phyloP scores from a whole-genome alignment of 2,113 vertebrate genomes.

The Chaenocephalus aceratus region DNA sequence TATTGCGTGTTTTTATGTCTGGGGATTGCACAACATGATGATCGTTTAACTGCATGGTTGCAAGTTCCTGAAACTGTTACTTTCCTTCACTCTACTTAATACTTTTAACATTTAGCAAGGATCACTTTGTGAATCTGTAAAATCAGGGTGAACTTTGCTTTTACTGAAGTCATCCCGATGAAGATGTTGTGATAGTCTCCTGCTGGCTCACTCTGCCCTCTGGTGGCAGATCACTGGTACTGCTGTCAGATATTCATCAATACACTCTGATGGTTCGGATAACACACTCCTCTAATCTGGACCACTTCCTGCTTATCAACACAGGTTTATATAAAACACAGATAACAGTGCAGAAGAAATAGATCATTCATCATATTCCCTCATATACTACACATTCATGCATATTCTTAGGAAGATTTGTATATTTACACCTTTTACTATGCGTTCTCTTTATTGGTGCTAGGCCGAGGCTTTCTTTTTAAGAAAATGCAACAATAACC shows the following conservation, averaged over 20 bases:
- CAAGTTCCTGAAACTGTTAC: too few species aligned
- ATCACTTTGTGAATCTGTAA: too few species aligned
- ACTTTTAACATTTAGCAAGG: too few species aligned
- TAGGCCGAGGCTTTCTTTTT: too few species aligned
- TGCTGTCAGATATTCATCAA: conserved; percentile 7
- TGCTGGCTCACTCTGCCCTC: conserved; percentile 34
- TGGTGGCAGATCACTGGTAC: conserved; percentile 22
- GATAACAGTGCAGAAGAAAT: too few species aligned
- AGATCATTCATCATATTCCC: not conserved
- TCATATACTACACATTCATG: too few species aligned
- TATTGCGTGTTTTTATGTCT: too few species aligned
- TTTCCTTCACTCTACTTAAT: not conserved
- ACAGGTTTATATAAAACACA: not conserved
- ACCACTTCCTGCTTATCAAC: not conserved
- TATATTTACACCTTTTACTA: not conserved
- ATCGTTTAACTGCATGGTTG: too few species aligned
- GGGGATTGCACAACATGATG: too few species aligned
- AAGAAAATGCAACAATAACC: too few species aligned
- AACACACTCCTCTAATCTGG: conserved; percentile 20
- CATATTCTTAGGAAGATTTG: not conserved
- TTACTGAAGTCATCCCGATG: not conserved
- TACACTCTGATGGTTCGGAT: not conserved
- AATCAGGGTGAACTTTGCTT: not conserved
- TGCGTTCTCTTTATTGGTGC: not conserved
- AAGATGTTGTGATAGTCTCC: not conserved